Evolutionary conservation across 2,888 invertebrate genomes (phyloP).

Genomic region (Apodemia duryi): DNA sequence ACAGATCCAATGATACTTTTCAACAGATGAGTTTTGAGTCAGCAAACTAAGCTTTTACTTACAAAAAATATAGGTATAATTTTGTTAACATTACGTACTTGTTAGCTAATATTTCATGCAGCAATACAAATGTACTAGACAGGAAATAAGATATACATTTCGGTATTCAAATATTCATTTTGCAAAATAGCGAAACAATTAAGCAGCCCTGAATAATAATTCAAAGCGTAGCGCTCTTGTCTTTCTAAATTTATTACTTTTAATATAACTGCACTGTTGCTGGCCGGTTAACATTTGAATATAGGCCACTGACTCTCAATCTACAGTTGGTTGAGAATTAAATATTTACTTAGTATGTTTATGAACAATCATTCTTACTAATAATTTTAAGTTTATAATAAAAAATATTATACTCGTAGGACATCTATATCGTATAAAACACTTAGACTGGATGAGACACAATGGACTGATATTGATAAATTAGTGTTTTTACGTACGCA

Average conservation of each 20-base stretch:
- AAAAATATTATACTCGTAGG: too few species aligned
- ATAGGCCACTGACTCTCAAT: neutral
- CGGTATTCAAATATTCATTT: conserved; percentile 8
- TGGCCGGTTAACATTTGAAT: conserved; percentile 6
- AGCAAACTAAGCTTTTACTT: too few species aligned
- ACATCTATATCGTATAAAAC: too few species aligned
- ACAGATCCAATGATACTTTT: too few species aligned
- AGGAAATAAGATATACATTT: conserved; percentile 6
- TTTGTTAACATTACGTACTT: neutral
- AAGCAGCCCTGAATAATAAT: conserved; percentile 11
- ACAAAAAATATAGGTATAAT: neutral
- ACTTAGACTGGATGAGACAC: too few species aligned
- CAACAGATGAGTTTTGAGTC: too few species aligned
- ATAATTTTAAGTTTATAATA: too few species aligned
- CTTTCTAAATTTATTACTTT: conserved; percentile 13
- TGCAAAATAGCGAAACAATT: conserved; percentile 12
- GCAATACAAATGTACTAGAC: neutral
- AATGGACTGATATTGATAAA: too few species aligned
- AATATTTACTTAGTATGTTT: too few species aligned
- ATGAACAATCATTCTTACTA: too few species aligned
- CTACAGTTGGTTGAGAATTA: neutral
- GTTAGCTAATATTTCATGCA: neutral
- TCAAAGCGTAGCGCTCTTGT: conserved; percentile 11
- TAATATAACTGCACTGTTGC: conserved; percentile 12
- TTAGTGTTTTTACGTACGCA: too few species aligned